Base-by-base conservation (phyloP, 2,888 invertebrate species). In the Amorpha juglandis region DNA sequence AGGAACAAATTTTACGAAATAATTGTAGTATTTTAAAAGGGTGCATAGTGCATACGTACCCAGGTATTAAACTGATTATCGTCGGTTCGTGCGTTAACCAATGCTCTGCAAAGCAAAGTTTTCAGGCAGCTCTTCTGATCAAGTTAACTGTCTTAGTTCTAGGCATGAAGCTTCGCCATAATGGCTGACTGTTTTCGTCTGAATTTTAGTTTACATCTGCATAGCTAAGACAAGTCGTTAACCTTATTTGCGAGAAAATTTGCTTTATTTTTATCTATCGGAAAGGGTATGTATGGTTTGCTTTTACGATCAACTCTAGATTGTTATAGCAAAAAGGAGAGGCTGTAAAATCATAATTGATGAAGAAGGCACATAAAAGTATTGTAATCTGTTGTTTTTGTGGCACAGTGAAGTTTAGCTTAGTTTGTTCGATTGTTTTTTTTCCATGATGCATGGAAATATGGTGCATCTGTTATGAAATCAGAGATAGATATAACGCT, bases 141-240 rank as follows among this genome's bases (percentile, higher is more conserved):
- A 58, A 58, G 42, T 58, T 58, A 58, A 58, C 42, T 58, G 58
- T 58, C 58, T 58, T 42, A 58, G 58, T 38, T 19, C 58, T 42
- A 58, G 66, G 66, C 70, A 68, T 70, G 67, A 71, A 71, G 69
- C 65, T 70, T 70, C 63, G 67, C 71, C 70, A 11, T 71, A 69
- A 70, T 67, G 69, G 68, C 67, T 66, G 63, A 64, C 63, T 68
- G 67, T 67, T 68, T 74, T 71, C 71, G 73, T 74, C 74, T 77
- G 74, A 62, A 12, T 33, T 58, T 65, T 58, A 64, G 47, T 53
- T 16, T 53, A 47, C 55, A 47, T 88, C 89, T 83, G 77, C 77
- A 77, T 78, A 83, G 84, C 87, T 84, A 84, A 82, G 83, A 81
- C 82, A 79, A 74, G 77, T 74, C 80, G 72, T 79, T 81, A 77